Conservation (phyloP, 2,888 invertebrate species). For the Ophion obscuratus region DNA sequence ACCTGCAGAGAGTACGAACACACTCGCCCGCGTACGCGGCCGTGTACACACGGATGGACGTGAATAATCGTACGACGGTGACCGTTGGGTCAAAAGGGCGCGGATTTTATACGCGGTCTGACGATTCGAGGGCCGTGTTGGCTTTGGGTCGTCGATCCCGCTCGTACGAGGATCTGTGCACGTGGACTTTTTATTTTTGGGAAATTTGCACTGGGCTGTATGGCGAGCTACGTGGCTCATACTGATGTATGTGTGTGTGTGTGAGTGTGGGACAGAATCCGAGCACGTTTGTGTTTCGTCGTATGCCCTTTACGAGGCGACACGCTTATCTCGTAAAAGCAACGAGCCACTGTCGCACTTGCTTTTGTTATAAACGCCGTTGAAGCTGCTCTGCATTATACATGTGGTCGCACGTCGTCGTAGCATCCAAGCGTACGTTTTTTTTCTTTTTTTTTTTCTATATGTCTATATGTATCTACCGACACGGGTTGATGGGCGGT, state of each 20-base stretch:
- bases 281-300: constrained; percentile 51
- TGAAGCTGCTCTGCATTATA: constrained; percentile 61
- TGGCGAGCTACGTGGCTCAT: not conserved
- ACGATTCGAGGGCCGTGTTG: not conserved
- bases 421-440: constrained; percentile 16
- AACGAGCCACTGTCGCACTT: constrained; percentile 60
- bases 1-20: not conserved
- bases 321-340: constrained; percentile 68
- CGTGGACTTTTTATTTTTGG: not conserved
- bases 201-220: constrained; percentile 38
- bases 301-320: constrained; percentile 57
- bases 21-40: not conserved
- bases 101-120: not conserved
- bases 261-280: not conserved
- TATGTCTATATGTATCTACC: not conserved
- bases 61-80: not conserved
- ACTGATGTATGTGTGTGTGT: not conserved
- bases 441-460: not conserved
- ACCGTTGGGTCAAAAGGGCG: not conserved
- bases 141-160: not conserved
- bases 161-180: not conserved
- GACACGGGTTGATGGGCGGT: too few species aligned
- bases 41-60: not conserved
- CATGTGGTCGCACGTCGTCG: constrained; percentile 51
- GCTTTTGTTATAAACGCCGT: constrained; percentile 66